Percentiles rank a stretch among this genome's conserved stretches.
Conservation (phyloP, 2,113 vertebrate genomes). For the Hypocryptadius cinnamomeus region DNA sequence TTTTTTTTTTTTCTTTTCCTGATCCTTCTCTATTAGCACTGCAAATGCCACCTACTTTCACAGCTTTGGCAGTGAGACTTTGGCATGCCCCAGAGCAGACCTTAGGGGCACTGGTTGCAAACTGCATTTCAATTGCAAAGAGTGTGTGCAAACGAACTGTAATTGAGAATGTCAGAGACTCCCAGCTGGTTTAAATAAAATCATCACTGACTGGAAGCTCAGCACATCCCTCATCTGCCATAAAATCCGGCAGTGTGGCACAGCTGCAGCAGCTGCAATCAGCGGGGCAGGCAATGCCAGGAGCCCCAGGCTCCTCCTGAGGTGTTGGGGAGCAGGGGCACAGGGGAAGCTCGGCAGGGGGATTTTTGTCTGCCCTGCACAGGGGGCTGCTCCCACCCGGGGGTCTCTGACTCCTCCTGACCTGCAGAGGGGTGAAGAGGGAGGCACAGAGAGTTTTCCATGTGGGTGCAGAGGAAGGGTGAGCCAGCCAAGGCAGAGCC, state of each 20-base stretch:
- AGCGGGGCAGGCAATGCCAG: neutral
- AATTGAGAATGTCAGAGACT: constrained; percentile 36
- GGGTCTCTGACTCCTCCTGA: neutral
- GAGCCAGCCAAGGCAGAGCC: neutral
- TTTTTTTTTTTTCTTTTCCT: no score
- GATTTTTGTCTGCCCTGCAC: neutral
- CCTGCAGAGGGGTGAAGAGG: neutral
- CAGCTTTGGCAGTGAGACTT: neutral
- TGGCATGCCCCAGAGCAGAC: neutral
- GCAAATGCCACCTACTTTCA: constrained; percentile 15
- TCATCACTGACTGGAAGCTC: neutral
- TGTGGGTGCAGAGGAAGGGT: neutral
- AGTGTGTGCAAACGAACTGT: neutral
- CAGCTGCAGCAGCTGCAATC: no score
- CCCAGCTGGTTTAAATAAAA: no score
- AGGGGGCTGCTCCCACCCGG: neutral
- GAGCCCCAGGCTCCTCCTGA: neutral
- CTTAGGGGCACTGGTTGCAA: neutral
- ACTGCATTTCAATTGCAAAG: constrained; percentile 5
- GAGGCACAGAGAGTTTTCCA: neutral
- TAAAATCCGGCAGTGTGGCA: neutral
- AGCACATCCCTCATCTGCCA: neutral
- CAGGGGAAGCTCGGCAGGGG: neutral
- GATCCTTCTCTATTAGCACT: constrained; percentile 20
- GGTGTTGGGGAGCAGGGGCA: neutral